Evolutionary conservation across 2,888 invertebrate genomes (phyloP), one percentile per base, ranked within the genome.

Genomic region (Pogonocherus hispidulus): DNA sequence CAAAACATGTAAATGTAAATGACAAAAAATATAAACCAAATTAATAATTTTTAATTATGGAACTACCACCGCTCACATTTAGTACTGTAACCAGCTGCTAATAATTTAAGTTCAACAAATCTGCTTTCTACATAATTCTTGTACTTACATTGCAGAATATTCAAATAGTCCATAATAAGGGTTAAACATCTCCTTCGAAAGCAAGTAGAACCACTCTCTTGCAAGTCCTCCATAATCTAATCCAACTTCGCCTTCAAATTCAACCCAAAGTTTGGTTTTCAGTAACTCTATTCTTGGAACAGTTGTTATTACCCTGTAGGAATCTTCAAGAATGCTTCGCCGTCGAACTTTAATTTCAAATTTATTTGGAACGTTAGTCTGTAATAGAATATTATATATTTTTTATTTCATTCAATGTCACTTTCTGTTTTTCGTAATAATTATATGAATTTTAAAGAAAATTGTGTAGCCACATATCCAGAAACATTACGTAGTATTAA

Each of bases 131-230:
- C 8, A 5, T 27, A 27, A 27, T 27, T 27, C 4, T 49, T 49
- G 6, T 0, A 89, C 92, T 89, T 87, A 94, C 98, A 98, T 98
- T 3, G 99, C 99, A 0, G 98, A 98, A 89, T 99, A 99, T 87
- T 99, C 99, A 88, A 99, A 99, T 63, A 99, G 90, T 0, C 99
- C 99, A 87, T 99, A 99, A 86, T 99, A 99, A 0, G 99, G 99
- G 89, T 99, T 99, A 87, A 99, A 99, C 97, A 99, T 98, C 89
- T 99, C 99, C 86, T 98, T 98, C 0, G 98, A 99, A 9, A 99
- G 88, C 22, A 99, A 90, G 89, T 98, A 99, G 89, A 99, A 99
- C 98, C 98, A 99, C 87, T 99, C 99, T 70, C 99, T 90, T 0
- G 98, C 96, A 60, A 98, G 89, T 14, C 98, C 98, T 64, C 98